A percentile compares a stretch with the other conserved stretches of the same genome.
Evolutionary conservation across 2,888 invertebrate genomes (phyloP).

Genomic region (Encarsia formosa): DNA sequence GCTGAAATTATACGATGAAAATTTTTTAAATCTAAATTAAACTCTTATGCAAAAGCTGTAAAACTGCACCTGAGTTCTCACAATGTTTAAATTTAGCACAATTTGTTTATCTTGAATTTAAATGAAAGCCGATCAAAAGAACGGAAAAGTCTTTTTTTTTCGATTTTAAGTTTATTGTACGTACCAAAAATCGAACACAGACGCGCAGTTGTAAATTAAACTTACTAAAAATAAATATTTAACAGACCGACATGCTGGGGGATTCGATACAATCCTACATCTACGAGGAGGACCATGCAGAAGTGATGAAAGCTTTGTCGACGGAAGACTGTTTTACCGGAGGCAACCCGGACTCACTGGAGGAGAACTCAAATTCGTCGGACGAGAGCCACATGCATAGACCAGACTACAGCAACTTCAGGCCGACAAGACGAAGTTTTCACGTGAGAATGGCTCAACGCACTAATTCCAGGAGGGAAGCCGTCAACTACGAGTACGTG

Average conservation of each 20-base stretch:
- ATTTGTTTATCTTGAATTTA: too few relatives aligned
- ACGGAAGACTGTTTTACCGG: slow-evolving; percentile 40
- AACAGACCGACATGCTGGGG: slow-evolving; percentile 76
- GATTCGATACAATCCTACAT: slow-evolving; percentile 78
- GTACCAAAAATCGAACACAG: too few relatives aligned
- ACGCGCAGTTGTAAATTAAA: too few relatives aligned
- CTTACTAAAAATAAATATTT: too few relatives aligned
- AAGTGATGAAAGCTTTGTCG: slow-evolving; percentile 62
- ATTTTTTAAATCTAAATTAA: too few relatives aligned
- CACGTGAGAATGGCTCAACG: slow-evolving; percentile 52
- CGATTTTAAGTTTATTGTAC: too few relatives aligned
- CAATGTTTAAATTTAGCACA: too few relatives aligned
- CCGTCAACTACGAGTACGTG: slow-evolving; percentile 54
- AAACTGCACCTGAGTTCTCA: too few relatives aligned
- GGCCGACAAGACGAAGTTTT: slow-evolving; percentile 50
- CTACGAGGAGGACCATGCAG: slow-evolving; percentile 74
- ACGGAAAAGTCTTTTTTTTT: too few relatives aligned
- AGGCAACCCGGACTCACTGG: background rate
- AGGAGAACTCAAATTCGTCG: slow-evolving; percentile 56
- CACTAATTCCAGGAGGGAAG: slow-evolving; percentile 51
- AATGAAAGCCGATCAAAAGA: too few relatives aligned
- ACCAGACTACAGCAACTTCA: slow-evolving; percentile 24
- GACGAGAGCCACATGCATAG: slow-evolving; percentile 30
- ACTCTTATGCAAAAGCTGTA: too few relatives aligned
- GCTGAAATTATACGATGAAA: too few relatives aligned